Base-by-base conservation (phyloP, 1,140 invertebrate species). In the Radopholus similis region DNA sequence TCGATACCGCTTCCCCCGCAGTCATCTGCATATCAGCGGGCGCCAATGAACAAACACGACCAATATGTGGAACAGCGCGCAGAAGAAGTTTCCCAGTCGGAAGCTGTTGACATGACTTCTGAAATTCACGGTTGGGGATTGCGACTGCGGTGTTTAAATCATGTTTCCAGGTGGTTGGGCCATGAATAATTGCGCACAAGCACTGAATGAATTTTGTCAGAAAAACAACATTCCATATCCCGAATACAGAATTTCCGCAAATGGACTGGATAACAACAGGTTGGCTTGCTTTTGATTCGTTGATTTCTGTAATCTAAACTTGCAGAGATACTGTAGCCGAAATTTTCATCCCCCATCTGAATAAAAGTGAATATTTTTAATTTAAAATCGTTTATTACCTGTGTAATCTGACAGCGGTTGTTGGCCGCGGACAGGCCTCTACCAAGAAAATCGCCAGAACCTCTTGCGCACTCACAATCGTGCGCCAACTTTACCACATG, bases 401-500 rank as follows among this genome's bases (percentile, higher is more conserved):
- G 21, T 15, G 23, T 34, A 30, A 63, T 49, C 28, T 42, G 28
- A 34, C 37, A 64, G 88, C 84, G 72, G 83, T 90, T 30, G 89
- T 88, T 66, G 92, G 90, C 0, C 86, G 90, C 64, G 94, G 97
- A 84, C 90, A 90, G 56, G 93, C 91, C 1, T 96, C 93, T 0
- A 97, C 93, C 79, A 97, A 97, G 78, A 93, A 96, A 84, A 89
- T 89, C 1, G 93, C 95, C 0, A 95, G 92, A 74, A 95, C 96
- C 84, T 92, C 90, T 35, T 97, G 94, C 83, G 94, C 95, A 2
- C 83, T 98, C 8, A 96, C 93, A 0, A 83, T 97, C 13, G 92
- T 97, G 0, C 85, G 95, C 15, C 94, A 98, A 81, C 83, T 98
- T 3, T 97, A 89, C 83, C 94, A 97, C 87, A 87, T 96, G 53